Evolutionary conservation across 2,113 vertebrate genomes (phyloP).

Genomic region (Ceratotherium simum): DNA sequence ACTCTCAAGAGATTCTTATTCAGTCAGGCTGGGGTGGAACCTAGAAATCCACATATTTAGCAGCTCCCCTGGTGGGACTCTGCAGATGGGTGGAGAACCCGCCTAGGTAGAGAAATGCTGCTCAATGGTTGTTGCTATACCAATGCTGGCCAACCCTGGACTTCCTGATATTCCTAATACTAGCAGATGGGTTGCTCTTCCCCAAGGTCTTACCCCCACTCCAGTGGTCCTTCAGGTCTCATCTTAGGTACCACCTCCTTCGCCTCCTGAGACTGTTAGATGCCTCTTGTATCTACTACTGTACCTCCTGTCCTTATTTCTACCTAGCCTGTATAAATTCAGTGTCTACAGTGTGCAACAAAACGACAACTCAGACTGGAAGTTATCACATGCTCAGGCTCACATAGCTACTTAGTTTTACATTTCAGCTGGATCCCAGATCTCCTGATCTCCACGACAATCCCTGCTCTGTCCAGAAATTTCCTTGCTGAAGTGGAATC

Average conservation of each 20-base stretch:
- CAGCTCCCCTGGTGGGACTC: background rate
- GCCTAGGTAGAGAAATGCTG: background rate
- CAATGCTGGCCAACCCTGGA: background rate
- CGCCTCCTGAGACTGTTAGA: background rate
- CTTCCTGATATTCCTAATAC: background rate
- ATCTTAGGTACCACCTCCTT: background rate
- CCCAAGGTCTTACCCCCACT: background rate
- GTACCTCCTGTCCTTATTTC: background rate
- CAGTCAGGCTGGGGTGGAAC: background rate
- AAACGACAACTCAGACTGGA: background rate
- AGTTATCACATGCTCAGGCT: background rate
- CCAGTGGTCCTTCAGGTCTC: background rate
- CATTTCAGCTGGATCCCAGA: background rate
- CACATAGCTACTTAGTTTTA: background rate
- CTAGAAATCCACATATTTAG: background rate
- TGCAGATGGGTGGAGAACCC: background rate
- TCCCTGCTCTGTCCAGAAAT: background rate
- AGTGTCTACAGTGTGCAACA: background rate
- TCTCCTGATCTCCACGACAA: background rate
- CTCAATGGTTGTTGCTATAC: background rate
- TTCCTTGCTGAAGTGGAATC: background rate
- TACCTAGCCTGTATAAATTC: background rate
- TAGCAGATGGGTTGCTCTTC: background rate
- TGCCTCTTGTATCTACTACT: background rate
- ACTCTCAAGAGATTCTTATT: background rate